phyloP scores from a whole-genome alignment of 2,113 vertebrate genomes.

The Cyrtonyx montezumae region DNA sequence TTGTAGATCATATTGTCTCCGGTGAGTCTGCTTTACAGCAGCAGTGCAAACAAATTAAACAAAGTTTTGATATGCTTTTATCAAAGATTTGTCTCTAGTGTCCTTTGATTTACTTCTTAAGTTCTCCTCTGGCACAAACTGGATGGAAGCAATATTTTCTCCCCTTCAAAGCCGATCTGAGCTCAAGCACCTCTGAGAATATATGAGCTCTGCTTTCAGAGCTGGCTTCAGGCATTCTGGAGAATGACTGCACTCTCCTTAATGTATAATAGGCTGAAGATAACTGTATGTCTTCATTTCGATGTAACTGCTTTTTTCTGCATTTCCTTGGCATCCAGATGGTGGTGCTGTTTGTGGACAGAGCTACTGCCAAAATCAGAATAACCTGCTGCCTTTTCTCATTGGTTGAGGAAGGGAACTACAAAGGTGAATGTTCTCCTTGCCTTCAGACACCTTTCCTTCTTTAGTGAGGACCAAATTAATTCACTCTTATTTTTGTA shows the following conservation, averaged over 20 bases:
- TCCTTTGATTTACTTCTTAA: constrained; percentile 39
- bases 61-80: constrained; percentile 25
- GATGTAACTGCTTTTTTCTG: neutral
- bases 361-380: neutral
- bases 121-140: neutral
- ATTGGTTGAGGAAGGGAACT: neutral
- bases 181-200: constrained; percentile 42
- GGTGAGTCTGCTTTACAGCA: constrained; percentile 39
- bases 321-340: neutral
- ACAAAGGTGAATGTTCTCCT: neutral
- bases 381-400: neutral
- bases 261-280: constrained; percentile 15
- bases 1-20: constrained; percentile 17
- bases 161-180: constrained; percentile 4
- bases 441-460: neutral
- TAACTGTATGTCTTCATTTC: constrained; percentile 17
- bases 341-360: neutral
- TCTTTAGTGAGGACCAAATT: neutral
- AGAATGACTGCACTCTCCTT: constrained; percentile 19
- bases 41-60: constrained; percentile 39
- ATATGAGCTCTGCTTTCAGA: constrained; percentile 48
- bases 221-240: constrained; percentile 40
- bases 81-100: constrained; percentile 14
- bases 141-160: constrained; percentile 42
- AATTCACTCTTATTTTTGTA: neutral